Evolutionary conservation across 1,140 invertebrate genomes (phyloP), one percentile per base, ranked within the genome.

Genomic region (Drosophila arawakana): DNA sequence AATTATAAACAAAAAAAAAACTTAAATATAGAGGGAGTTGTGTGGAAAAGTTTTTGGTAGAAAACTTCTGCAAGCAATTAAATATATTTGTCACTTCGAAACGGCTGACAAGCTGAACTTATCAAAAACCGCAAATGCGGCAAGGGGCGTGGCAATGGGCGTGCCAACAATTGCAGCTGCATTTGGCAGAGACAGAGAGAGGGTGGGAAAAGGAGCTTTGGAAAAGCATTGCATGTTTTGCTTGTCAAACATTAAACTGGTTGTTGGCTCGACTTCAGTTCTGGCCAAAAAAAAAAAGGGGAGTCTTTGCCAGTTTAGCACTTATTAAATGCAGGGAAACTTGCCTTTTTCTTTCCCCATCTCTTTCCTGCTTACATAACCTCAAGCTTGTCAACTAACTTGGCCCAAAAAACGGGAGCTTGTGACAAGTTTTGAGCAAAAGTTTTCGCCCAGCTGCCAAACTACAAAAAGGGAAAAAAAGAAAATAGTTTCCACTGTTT

Each of bases 51-150:
- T 88, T 88, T 78, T 68, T 68, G 65, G 47, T 54, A 55, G 58
- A 66, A 79, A 86, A 86, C 73, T 86, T 88, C 81, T 74, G 76
- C 83, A 77, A 88, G 83, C 82, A 86, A 86, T 86, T 86, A 86
- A 82, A 86, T 80, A 71, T 85, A 88, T 88, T 86, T 88, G 80
- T 88, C 82, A 86, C 83, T 88, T 80, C 55, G 68, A 76, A 86
- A 80, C 70, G 76, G 69, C 83, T 88, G 83, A 88, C 82, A 88
- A 82, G 72, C 65, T 71, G 61, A 81, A 80, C 68, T 73, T 82
- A 61, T 69, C 76, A 65, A 46, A 82, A 78, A 75, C 67, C 75
- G 65, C 71, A 81, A 66, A 46, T 18, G 18, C 49, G 72, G 44
- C 43, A 30, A 9, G 55, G 21, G 35, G 37, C 7, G 25, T 69